Conservation (phyloP, 2,113 vertebrate genomes). For the Mola mola region DNA sequence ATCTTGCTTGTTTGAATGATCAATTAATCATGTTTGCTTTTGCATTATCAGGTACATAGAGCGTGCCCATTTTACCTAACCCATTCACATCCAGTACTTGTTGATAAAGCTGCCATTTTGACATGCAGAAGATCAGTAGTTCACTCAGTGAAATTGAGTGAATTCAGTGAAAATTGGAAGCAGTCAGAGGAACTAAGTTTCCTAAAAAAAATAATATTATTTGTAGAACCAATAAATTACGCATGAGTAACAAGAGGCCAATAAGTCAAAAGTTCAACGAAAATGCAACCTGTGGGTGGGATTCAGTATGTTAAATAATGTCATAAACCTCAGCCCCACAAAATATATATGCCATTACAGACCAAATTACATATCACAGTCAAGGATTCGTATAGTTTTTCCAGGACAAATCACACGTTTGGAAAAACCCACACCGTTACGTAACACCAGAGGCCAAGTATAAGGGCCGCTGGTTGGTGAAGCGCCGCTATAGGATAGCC, state of each 20-base stretch:
- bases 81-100: too few relatives aligned
- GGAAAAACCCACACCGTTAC: conserved; percentile 48
- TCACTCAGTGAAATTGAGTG: too few relatives aligned
- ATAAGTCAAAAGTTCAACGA: too few relatives aligned
- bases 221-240: neutral
- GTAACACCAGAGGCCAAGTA: conserved; percentile 28
- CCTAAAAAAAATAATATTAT: neutral
- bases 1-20: too few relatives aligned
- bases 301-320: neutral
- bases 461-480: conserved; percentile 19
- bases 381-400: conserved; percentile 47
- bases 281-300: neutral
- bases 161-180: too few relatives aligned
- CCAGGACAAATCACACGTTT: conserved; percentile 23
- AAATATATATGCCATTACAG: conserved; percentile 3
- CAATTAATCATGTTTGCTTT: too few relatives aligned
- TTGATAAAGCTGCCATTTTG: too few relatives aligned
- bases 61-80: too few relatives aligned
- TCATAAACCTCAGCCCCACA: conserved; percentile 7
- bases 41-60: too few relatives aligned
- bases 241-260: conserved; percentile 2
- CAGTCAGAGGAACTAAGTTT: too few relatives aligned
- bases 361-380: conserved; percentile 34
- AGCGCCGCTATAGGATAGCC: conserved; percentile 2
- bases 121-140: too few relatives aligned